Evolutionary conservation across 2,797 vertebrate genomes (phyloP).

Genomic region (Scyliorhinus canicula): DNA sequence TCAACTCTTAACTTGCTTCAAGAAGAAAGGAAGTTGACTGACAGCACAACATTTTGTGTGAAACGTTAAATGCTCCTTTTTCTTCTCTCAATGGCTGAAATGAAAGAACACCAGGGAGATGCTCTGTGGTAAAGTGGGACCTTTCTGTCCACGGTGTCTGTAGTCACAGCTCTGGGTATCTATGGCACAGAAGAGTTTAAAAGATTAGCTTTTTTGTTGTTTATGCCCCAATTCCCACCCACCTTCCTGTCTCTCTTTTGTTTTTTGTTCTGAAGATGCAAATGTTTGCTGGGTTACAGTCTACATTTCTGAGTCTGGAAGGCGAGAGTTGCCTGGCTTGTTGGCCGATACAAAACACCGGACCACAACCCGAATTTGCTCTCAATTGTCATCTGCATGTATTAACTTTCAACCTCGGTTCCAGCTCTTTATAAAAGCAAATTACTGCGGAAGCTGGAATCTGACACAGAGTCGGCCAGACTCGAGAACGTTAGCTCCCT

Average conservation of each 20-base stretch:
- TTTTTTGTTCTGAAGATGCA: not conserved
- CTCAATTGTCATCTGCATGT: not conserved
- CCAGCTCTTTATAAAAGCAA: too few species aligned
- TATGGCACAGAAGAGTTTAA: not conserved
- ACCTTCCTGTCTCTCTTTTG: not conserved
- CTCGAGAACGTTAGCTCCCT: too few species aligned
- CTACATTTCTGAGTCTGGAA: not conserved
- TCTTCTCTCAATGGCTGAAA: not conserved
- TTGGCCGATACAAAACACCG: not conserved
- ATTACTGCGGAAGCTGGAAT: too few species aligned
- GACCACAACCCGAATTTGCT: not conserved
- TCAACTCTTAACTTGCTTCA: not conserved
- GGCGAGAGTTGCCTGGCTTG: too few species aligned
- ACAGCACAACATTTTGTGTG: not conserved
- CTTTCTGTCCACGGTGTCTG: not conserved
- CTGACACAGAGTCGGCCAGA: too few species aligned
- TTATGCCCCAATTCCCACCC: not conserved
- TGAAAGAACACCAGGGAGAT: not conserved
- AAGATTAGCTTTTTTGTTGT: not conserved
- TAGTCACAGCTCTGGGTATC: not conserved
- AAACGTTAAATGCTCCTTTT: not conserved
- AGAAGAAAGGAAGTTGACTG: not conserved
- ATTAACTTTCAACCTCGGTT: not conserved
- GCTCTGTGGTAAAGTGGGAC: not conserved
- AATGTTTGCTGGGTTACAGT: not conserved